These are phyloP conservation scores for Phasia obesa DNA, from an alignment of 2,888 invertebrate species.

Conservation along the genomic window DNA sequence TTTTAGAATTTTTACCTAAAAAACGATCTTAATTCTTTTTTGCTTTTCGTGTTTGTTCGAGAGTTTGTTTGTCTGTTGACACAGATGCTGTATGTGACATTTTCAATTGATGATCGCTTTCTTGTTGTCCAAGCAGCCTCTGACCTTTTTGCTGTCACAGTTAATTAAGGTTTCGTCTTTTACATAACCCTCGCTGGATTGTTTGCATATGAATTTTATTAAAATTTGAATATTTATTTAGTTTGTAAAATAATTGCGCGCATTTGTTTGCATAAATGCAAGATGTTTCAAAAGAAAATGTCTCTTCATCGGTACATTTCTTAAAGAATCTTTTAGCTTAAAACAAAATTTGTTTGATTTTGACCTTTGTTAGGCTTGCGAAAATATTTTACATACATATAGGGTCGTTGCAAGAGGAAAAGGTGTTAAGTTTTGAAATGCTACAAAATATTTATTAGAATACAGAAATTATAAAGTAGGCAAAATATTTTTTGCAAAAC, in stretches of 20 bases:
- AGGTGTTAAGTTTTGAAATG: conserved; percentile 45
- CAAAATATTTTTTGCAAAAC: not conserved
- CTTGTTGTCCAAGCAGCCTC: conserved; percentile 71
- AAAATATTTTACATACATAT: not conserved
- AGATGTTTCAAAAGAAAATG: conserved; percentile 48
- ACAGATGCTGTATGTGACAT: conserved; percentile 67
- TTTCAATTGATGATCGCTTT: conserved; percentile 55
- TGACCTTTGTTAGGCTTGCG: conserved; percentile 31
- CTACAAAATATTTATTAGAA: not conserved
- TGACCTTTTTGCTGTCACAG: conserved; percentile 76
- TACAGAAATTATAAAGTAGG: not conserved
- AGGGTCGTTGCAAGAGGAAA: conserved; percentile 18
- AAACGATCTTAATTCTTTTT: not conserved
- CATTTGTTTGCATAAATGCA: conserved; percentile 62
- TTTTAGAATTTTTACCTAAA: conserved; percentile 53
- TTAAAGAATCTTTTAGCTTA: not conserved
- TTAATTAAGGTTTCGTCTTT: conserved; percentile 74
- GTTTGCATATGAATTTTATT: conserved; percentile 55
- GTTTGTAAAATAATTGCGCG: conserved; percentile 33
- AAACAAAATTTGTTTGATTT: conserved; percentile 33
- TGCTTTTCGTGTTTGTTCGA: not conserved
- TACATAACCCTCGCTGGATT: conserved; percentile 53
- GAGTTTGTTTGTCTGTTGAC: conserved; percentile 29
- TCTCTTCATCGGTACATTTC: not conserved
- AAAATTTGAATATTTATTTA: conserved; percentile 64